Percentiles rank a stretch among this genome's conserved stretches.
These are phyloP conservation scores for Drosophila pegasa DNA, from an alignment of 2,888 invertebrate species.

Conservation along the genomic window DNA sequence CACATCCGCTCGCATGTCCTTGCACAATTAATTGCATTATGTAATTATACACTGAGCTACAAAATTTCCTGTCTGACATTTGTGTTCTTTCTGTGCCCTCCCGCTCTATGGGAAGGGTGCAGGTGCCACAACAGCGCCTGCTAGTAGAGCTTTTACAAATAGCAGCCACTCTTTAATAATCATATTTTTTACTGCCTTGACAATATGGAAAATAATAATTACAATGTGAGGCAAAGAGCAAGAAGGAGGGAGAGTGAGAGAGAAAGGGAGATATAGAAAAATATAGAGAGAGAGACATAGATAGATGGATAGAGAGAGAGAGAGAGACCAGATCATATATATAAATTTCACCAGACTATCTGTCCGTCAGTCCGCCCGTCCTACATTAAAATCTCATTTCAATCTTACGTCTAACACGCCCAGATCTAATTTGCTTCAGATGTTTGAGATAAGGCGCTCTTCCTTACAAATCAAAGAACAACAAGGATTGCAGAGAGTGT, in stretches of 20 bases:
- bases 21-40: slow-evolving; percentile 78
- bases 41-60: slow-evolving; percentile 64
- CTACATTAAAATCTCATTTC: no score
- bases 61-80: slow-evolving; percentile 18
- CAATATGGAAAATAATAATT: not conserved
- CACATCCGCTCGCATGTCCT: slow-evolving; percentile 76
- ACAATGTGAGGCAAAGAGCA: not conserved
- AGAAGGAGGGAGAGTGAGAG: not conserved
- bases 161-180: not conserved
- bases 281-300: no score
- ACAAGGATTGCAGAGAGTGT: not conserved
- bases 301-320: no score
- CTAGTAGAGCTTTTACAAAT: not conserved
- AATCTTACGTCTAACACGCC: no score
- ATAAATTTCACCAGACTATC: not conserved
- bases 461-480: not conserved
- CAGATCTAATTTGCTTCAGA: no score
- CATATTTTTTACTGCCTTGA: not conserved
- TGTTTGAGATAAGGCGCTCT: no score
- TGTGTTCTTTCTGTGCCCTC: not conserved
- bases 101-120: not conserved
- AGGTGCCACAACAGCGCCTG: not conserved
- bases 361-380: no score
- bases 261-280: no score
- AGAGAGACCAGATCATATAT: not conserved